Base-by-base conservation (phyloP, 2,113 vertebrate genomes). In the Meriones unguiculatus region DNA sequence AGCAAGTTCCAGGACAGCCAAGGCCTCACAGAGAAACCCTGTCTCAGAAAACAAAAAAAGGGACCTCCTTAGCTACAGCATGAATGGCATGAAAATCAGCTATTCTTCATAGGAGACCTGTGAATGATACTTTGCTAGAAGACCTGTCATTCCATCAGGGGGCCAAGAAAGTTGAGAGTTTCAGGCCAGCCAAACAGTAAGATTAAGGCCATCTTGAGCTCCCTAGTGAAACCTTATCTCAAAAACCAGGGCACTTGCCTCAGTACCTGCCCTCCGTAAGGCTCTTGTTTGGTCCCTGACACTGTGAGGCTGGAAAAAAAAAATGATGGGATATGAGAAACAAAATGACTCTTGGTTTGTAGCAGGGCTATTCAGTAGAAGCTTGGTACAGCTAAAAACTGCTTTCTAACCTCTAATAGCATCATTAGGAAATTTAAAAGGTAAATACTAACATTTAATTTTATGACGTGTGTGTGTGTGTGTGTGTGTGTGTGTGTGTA, bases 381-480 rank as follows among this genome's bases (percentile, higher is more conserved):
- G 87, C 59, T 89, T 85, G 91, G 82, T 22, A 13, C 35, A 93
- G 13, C 41, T 77, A 52, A 77, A 77, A 77, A 41, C 24, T 41
- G 28, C 81, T 30, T 77, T 84, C n/a, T 64, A 57, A 92, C 87
- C 89, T 88, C 73, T 91, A 38, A 41, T 84, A 94, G 50, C 72
- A 77, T 88, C 25, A 38, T 91, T 88, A 38, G 41, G 82, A 90
- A 89, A 73, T 12, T 30, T 57, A 59, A 82, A 90, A 90, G 70
- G 64, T 18, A 62, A 17, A n/a, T 24, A 6, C 59, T 62, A 72
- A 30, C 52, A 57, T 77, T 80, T 82, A 50, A 4, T 32, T 85
- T 65, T 50, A 41, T 41, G 57, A 8, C 17, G 8, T 80, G 32
- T 78, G 15, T 35, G 50, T 54, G 8, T 35, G 2, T 77, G 35